Conservation (phyloP, 2,888 invertebrate genomes). For the Lithophane semibrunnea region DNA sequence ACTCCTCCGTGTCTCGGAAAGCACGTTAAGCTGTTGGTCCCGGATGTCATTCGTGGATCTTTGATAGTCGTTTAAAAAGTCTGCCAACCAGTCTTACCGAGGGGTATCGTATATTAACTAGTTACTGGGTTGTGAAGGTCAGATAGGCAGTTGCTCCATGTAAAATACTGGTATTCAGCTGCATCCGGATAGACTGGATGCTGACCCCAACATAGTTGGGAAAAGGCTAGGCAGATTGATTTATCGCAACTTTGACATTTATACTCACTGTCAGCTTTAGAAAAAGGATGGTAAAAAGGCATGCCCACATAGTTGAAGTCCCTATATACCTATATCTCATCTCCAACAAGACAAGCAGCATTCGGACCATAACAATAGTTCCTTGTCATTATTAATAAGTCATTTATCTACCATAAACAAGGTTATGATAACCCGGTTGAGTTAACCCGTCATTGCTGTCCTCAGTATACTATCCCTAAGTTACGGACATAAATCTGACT, state of each 20-base stretch:
- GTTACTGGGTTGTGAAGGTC: too few species aligned
- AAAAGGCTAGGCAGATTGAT: too few species aligned
- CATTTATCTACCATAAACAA: constrained; percentile 53
- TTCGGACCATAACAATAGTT: constrained; percentile 30
- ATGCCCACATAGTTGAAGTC: neutral
- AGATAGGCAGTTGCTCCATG: too few species aligned
- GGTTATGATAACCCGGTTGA: constrained; percentile 60
- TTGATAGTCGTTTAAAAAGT: too few species aligned
- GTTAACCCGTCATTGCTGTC: constrained; percentile 54
- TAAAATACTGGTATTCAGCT: too few species aligned
- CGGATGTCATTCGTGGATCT: too few species aligned
- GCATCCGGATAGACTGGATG: too few species aligned
- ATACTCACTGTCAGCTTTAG: neutral
- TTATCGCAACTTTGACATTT: neutral
- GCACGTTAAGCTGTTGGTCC: too few species aligned
- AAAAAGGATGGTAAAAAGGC: neutral
- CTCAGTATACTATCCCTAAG: constrained; percentile 63
- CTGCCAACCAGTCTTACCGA: too few species aligned
- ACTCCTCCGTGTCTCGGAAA: too few species aligned
- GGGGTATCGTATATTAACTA: too few species aligned
- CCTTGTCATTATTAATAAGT: constrained; percentile 52
- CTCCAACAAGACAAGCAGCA: neutral
- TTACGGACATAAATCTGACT: constrained; percentile 73
- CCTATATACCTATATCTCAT: neutral
- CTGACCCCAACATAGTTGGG: too few species aligned